A percentile compares a stretch with the other conserved stretches of the same genome.
Evolutionary conservation across 2,797 vertebrate species (phyloP).

Genomic region (Platalea minor): DNA sequence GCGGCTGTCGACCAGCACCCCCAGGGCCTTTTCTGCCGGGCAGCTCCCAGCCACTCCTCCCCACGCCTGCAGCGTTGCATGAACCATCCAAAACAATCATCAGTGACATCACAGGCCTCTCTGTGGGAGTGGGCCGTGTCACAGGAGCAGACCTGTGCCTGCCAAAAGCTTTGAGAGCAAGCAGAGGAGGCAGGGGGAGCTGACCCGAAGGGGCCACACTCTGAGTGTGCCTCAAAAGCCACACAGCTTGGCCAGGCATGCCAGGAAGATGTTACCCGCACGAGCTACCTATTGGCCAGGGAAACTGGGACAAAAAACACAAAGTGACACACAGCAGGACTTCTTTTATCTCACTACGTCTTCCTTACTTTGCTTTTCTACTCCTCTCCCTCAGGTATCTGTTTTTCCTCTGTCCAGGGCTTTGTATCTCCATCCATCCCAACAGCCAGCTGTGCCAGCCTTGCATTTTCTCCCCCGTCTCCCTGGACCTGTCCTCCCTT

Average conservation of each 20-base stretch:
- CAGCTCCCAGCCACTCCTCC: no score
- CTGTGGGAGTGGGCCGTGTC: neutral
- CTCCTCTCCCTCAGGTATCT: neutral
- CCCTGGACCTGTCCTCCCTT: neutral
- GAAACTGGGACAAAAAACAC: neutral
- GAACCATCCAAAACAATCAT: neutral
- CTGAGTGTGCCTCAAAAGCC: neutral
- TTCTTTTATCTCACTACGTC: neutral
- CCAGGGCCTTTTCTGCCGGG: no score
- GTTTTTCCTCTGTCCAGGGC: neutral
- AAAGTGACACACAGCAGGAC: neutral
- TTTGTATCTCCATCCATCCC: neutral
- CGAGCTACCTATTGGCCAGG: no score
- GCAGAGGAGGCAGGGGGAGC: neutral
- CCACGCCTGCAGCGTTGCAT: no score
- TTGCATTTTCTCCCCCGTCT: neutral
- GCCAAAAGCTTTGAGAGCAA: neutral
- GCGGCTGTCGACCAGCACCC: no score
- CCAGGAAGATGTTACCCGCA: neutral
- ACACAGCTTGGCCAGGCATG: neutral
- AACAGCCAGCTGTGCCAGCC: neutral
- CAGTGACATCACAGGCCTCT: neutral
- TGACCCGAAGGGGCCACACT: rapidly evolving
- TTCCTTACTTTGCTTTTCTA: neutral
- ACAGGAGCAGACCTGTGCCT: neutral